These are phyloP conservation scores for Euplagia quadripunctaria DNA, from an alignment of 2,888 invertebrate genomes.

Conservation along the genomic window DNA sequence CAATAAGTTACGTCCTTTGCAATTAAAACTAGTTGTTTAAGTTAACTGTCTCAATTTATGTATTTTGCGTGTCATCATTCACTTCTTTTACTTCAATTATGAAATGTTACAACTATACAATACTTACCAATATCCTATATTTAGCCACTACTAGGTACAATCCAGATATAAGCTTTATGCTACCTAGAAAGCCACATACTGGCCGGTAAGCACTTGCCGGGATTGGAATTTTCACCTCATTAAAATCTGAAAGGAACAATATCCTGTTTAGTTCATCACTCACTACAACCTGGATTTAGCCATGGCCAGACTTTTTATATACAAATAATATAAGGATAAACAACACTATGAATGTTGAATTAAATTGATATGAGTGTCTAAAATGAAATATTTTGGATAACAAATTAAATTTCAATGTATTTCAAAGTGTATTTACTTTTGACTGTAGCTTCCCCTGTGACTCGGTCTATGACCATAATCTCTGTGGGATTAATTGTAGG, in stretches of 20 bases:
- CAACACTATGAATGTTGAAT: too few species aligned
- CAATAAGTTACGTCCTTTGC: too few species aligned
- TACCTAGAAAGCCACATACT: conserved; percentile 96
- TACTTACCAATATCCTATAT: conserved; percentile 89
- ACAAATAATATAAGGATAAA: too few species aligned
- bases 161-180: conserved; percentile 94
- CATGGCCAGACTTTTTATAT: not conserved
- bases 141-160: conserved; percentile 96
- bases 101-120: too few species aligned
- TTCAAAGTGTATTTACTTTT: conserved; percentile 84
- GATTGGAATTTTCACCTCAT: conserved; percentile 78
- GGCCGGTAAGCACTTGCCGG: conserved; percentile 84
- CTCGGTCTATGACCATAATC: conserved; percentile 94
- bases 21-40: too few species aligned
- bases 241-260: conserved; percentile 41
- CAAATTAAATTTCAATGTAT: not conserved
- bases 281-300: not conserved
- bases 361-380: too few species aligned
- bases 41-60: too few species aligned
- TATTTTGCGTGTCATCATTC: too few species aligned
- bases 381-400: too few species aligned
- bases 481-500: conserved; percentile 91
- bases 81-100: too few species aligned
- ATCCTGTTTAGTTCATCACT: not conserved
- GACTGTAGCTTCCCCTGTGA: conserved; percentile 90